Evolutionary conservation across 2,888 invertebrate genomes (phyloP), one percentile per base, ranked within the genome.

Genomic region (Drosophila ochracea): DNA sequence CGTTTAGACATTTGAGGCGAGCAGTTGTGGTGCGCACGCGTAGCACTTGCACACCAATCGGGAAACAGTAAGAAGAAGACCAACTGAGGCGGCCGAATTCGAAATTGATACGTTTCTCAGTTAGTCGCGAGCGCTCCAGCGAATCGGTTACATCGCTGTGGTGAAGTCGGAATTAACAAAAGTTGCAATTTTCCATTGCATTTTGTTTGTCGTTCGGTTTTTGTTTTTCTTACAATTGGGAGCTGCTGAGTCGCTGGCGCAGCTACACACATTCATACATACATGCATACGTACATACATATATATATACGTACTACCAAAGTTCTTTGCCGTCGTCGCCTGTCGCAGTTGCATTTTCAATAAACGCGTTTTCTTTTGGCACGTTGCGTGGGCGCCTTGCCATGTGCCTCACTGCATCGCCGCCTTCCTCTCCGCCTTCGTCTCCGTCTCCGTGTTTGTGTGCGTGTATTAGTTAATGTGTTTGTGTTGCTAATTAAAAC

Each of bases 321-420:
- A 76, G 78, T 78, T 78, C 76, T 78, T 78, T 66, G 70, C 54
- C 64, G 73, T 65, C 65, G 54, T 59, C 65, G 73, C 64, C 70
- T 71, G 66, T 79, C 69, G 67, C 68, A 57, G 78, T 78, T 81
- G 84, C 83, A 71, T 83, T 84, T 84, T 86, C 84, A 84, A 84
- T 84, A 84, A 85, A 85, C 87, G 85, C 87, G 85, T 84, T 84
- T 85, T 74, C 83, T 78, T 80, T 83, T 83, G 83, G 84, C 85
- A 78, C 82, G 78, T 74, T 83, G 87, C 87, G 85, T 85, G 84
- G 85, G 85, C 82, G 85, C 74, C 69, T 57, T 67, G 65, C 79
- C 66, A 75, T 80, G 75, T 75, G 78, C 59, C 72, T 77, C 65
- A 68, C 73, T 70, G 73, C 65, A 62, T 57, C 31, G 35, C 5